Evolutionary conservation across 2,888 invertebrate species (phyloP), one percentile per base, ranked within the genome.

Genomic region (Drosophila parthenogenetica): DNA sequence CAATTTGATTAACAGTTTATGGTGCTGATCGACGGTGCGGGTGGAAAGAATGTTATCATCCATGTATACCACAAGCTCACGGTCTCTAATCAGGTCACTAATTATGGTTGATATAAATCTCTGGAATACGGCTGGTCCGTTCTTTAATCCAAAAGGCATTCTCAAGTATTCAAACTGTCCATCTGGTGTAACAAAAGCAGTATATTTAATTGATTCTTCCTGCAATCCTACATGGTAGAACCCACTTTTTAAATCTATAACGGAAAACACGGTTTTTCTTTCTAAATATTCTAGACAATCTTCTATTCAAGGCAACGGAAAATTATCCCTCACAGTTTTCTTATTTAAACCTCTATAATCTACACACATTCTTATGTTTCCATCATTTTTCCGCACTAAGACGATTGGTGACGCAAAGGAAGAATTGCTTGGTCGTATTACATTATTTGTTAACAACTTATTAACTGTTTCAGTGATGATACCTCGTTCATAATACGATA

Each of bases 201-300:
- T 46, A 22, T 22, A 46, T 11, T 25, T 19, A 0, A 37, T 46
- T 22, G 45, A 46, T n/a, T 19, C 22, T 37, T 29, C 37, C 10
- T 45, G 45, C 2, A 57, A 37, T 22, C 57, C 37, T 46, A 25
- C 46, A 11, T 22, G 43, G 8, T 54, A 32, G 3, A 22, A 54
- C 7, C 43, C 54, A 5, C 54, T 54, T 39, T 54, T 54, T 0
- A 57, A 45, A 35, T 55, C 55, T 10, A 55, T 0, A 2, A n/a
- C n/a, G n/a, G n/a, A n/a, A n/a, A n/a, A n/a, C n/a, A n/a, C n/a
- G n/a, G n/a, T n/a, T n/a, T 35, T 4, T 14, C 29, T 57, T 22
- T 14, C 45, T 37, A 19, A n/a, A n/a, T 46, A 57, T 7, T 57
- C 39, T 1, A 46, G n/a, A 5, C 57, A 57, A n/a, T 57, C 46